Percentiles rank a stretch among this genome's conserved stretches.
Evolutionary conservation across 2,113 vertebrate genomes (phyloP).

Genomic region (Engraulis encrasicolus): DNA sequence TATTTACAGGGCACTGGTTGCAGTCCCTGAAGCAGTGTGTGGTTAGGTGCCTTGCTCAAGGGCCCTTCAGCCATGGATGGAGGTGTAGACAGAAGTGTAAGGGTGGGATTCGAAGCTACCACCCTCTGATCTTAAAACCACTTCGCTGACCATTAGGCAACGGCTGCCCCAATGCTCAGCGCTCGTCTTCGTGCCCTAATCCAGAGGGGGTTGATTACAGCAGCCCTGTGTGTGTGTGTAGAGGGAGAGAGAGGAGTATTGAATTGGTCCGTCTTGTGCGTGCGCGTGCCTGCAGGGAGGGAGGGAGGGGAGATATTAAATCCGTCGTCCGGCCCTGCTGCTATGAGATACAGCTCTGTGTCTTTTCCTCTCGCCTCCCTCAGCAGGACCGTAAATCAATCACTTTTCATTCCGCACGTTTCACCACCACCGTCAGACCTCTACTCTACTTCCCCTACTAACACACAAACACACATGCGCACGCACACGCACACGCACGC

Average conservation of each 20-base stretch:
- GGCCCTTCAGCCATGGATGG: too few relatives aligned
- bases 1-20: too few relatives aligned
- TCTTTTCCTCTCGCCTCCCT: slow-evolving; percentile 50
- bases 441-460: slow-evolving; percentile 15
- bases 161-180: too few relatives aligned
- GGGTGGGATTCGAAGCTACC: too few relatives aligned
- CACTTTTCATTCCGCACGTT: slow-evolving; percentile 30
- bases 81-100: too few relatives aligned
- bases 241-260: slow-evolving; percentile 25
- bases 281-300: background rate
- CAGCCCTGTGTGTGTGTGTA: slow-evolving; percentile 2
- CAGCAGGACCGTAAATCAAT: slow-evolving; percentile 41
- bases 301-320: slow-evolving; percentile 34
- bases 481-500: background rate
- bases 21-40: too few relatives aligned
- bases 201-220: slow-evolving; percentile 10
- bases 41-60: too few relatives aligned
- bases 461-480: too few relatives aligned
- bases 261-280: slow-evolving; percentile 27
- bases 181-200: slow-evolving; percentile 30
- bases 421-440: background rate
- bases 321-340: slow-evolving; percentile 39
- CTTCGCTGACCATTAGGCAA: too few relatives aligned
- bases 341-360: slow-evolving; percentile 40
- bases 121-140: too few relatives aligned